phyloP scores from a whole-genome alignment of 2,113 vertebrate species.

The Ciconia stormi region DNA sequence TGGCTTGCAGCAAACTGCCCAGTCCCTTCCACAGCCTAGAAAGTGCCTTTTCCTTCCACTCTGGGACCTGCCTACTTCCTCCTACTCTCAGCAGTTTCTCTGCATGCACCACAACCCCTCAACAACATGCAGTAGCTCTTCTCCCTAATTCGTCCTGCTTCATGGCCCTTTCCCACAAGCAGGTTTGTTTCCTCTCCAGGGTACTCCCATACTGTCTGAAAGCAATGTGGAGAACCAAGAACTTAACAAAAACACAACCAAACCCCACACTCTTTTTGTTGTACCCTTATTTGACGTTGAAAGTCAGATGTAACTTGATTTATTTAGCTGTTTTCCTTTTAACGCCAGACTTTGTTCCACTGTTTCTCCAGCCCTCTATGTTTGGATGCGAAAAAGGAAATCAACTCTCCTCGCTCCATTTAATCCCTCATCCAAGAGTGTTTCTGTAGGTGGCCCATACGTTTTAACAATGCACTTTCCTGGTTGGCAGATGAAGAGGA shows the following conservation, averaged over 20 bases:
- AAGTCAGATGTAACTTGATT: not conserved
- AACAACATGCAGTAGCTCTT: not conserved
- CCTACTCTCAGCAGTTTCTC: not conserved
- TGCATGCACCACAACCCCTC: not conserved
- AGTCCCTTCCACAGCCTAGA: not conserved
- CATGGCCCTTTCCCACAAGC: not conserved
- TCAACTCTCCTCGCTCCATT: rapidly evolving
- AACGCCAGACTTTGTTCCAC: not conserved
- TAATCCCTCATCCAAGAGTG: not conserved
- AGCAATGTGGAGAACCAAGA: not conserved
- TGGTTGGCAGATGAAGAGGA: not conserved
- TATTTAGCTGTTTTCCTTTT: not conserved
- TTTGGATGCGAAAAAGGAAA: not conserved
- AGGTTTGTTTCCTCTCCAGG: not conserved
- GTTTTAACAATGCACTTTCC: not conserved
- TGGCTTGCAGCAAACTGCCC: not conserved
- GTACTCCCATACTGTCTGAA: not conserved
- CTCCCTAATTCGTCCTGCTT: not conserved
- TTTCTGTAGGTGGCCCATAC: not conserved
- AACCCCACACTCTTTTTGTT: not conserved
- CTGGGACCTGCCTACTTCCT: not conserved
- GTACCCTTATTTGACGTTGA: not conserved
- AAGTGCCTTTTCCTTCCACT: not conserved
- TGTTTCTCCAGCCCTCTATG: not conserved
- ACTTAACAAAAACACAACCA: not conserved